phyloP scores from a whole-genome alignment of 2,888 invertebrate species.

The Leucophenga montana region DNA sequence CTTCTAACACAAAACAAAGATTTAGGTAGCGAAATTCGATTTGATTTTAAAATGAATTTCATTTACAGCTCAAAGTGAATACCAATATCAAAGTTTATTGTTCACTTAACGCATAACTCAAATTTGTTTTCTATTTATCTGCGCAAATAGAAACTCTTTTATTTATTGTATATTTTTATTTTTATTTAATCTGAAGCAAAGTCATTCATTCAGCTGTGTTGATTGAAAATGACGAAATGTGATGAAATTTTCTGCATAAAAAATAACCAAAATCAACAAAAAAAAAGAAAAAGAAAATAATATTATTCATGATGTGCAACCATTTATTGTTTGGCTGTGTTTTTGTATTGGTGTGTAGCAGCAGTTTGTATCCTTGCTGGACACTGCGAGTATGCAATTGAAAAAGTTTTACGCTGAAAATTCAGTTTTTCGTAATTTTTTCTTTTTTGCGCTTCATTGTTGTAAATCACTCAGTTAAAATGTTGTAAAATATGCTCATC shows the following conservation, averaged over 20 bases:
- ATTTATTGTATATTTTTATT: not conserved
- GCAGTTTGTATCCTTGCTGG: too few relatives aligned
- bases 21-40: too few relatives aligned
- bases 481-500: constrained; percentile 20
- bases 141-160: constrained; percentile 9
- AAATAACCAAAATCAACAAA: too few relatives aligned
- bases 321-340: constrained; percentile 15
- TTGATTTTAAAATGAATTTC: too few relatives aligned
- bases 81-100: too few relatives aligned
- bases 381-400: not conserved
- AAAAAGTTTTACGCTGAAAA: not conserved
- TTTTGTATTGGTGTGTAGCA: too few relatives aligned
- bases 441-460: not conserved
- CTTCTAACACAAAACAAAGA: too few relatives aligned
- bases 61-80: too few relatives aligned
- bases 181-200: constrained; percentile 9
- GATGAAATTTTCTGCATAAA: constrained; percentile 21
- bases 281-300: too few relatives aligned
- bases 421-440: constrained; percentile 9
- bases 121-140: not conserved
- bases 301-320: constrained; percentile 6
- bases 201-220: constrained; percentile 20
- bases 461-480: constrained; percentile 5
- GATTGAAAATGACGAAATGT: constrained; percentile 28
- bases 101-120: not conserved